These are phyloP conservation scores for Tenrec ecaudatus DNA, from an alignment of 2,113 vertebrate genomes.

Conservation along the genomic window DNA sequence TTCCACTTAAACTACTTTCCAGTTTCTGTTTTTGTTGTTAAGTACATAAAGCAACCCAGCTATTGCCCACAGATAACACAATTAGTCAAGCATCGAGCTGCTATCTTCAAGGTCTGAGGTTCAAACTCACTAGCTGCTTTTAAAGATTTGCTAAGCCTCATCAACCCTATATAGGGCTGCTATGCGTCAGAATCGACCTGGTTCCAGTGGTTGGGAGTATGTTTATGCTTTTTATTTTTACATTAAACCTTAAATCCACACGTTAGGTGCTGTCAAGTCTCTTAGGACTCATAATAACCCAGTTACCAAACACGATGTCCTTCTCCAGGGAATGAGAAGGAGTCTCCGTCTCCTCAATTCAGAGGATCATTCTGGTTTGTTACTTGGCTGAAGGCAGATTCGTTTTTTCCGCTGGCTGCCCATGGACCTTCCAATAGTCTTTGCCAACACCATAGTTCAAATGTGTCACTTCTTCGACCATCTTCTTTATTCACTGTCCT, in stretches of 20 bases:
- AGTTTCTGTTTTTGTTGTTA: neutral
- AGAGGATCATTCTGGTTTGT: neutral
- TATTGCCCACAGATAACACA: slow-evolving; percentile 4
- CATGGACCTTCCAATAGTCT: no score
- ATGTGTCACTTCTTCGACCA: no score
- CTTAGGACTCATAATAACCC: no score
- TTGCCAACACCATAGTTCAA: no score
- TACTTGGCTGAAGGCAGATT: neutral
- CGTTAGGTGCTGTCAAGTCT: neutral
- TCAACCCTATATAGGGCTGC: no score
- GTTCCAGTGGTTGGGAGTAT: neutral
- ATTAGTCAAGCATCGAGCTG: neutral
- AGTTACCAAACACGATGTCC: neutral
- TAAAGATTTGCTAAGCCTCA: no score
- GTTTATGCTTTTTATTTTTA: slow-evolving; percentile 29
- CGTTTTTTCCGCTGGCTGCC: neutral
- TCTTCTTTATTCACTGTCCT: no score
- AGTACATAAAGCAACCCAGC: neutral
- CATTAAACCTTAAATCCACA: neutral
- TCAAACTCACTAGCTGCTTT: no score
- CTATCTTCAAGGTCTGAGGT: no score
- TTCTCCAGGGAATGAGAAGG: neutral
- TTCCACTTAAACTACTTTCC: neutral
- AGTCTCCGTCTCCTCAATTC: neutral
- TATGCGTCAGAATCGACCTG: neutral